These are phyloP conservation scores for Habrosyne pyritoides DNA, from an alignment of 2,888 invertebrate species.

Conservation along the genomic window DNA sequence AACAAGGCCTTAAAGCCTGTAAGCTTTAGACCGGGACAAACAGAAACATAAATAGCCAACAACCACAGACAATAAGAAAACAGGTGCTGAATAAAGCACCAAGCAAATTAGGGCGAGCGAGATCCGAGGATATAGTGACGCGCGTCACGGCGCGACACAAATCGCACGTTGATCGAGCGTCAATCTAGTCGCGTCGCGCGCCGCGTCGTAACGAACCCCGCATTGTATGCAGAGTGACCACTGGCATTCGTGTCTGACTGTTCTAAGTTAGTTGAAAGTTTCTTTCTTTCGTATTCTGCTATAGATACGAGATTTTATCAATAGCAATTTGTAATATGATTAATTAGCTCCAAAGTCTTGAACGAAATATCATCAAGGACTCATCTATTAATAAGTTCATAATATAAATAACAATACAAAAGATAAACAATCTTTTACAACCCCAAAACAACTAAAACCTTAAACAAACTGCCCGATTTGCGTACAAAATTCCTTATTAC, in stretches of 20 bases:
- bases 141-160: slow-evolving; percentile 44
- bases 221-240: slow-evolving; percentile 73
- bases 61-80: slow-evolving; percentile 34
- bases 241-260: not conserved
- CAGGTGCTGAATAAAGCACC: slow-evolving; percentile 59
- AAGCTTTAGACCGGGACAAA: slow-evolving; percentile 12
- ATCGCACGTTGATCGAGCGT: slow-evolving; percentile 62
- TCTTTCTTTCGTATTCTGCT: not conserved
- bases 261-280: not conserved
- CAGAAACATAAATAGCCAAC: slow-evolving; percentile 21
- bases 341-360: too few species aligned
- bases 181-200: slow-evolving; percentile 51
- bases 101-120: slow-evolving; percentile 62
- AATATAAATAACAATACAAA: not conserved
- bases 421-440: slow-evolving; percentile 11
- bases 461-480: slow-evolving; percentile 32
- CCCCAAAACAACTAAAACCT: slow-evolving; percentile 16
- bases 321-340: too few species aligned
- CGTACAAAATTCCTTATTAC: slow-evolving; percentile 51
- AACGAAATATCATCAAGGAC: too few species aligned
- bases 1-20: not conserved
- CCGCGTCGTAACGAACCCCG: slow-evolving; percentile 54
- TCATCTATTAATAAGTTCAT: not conserved
- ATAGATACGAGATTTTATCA: too few species aligned
- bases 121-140: slow-evolving; percentile 48